Evolutionary conservation across 2,113 vertebrate genomes (phyloP).

Genomic region (Tamias sibiricus): DNA sequence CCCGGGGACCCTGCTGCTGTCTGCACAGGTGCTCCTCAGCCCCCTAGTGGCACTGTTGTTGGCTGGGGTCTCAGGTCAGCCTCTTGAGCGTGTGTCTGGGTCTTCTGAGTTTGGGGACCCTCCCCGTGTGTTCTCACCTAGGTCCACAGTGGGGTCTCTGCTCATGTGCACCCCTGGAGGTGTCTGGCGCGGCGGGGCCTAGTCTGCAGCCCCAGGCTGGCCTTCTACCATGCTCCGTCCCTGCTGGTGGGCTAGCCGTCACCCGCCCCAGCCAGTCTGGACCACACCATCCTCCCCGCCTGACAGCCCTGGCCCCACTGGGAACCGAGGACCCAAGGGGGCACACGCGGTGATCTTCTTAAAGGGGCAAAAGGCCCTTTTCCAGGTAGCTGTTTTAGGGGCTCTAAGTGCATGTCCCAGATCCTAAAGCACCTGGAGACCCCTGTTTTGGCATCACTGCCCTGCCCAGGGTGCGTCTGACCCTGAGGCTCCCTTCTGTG

Average conservation of each 20-base stretch:
- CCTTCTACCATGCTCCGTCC: too few species aligned
- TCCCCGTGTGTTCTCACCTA: background rate
- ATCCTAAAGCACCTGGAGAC: background rate
- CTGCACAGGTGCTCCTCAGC: background rate
- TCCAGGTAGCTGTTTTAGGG: background rate
- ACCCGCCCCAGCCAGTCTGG: background rate
- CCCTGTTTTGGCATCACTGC: background rate
- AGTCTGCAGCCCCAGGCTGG: too few species aligned
- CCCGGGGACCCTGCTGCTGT: fast-evolving
- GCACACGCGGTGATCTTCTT: too few species aligned
- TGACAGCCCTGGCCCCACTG: background rate
- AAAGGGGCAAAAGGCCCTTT: background rate
- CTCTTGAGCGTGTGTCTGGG: background rate
- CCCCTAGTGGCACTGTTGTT: background rate
- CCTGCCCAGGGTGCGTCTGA: too few species aligned
- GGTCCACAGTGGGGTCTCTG: background rate
- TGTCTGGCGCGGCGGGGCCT: background rate
- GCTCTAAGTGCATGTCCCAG: background rate
- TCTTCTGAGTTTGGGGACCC: background rate
- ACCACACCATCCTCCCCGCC: background rate
- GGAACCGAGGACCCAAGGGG: background rate
- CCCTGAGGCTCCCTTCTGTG: background rate
- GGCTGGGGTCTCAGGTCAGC: background rate
- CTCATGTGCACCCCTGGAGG: background rate
- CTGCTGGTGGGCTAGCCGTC: background rate